Evolutionary conservation across 2,888 invertebrate species (phyloP), one percentile per base, ranked within the genome.

Genomic region (Volucella zonaria): DNA sequence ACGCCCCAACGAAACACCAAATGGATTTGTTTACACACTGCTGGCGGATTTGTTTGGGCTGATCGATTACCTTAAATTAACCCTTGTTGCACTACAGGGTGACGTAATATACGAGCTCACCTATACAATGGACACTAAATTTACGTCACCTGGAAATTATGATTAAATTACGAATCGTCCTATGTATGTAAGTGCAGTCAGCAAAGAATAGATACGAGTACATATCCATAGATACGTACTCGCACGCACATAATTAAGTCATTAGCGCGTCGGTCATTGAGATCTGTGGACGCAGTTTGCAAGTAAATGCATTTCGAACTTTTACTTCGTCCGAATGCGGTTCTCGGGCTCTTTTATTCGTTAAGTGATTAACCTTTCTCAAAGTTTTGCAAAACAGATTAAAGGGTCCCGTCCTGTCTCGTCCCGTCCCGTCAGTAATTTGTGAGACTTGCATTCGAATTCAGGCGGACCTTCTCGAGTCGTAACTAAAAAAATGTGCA

Each of bases 191-290:
- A 54, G 67, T 14, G 11, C 23, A 14, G 18, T 38, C 31, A n/a
- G 23, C 64, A 47, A n/a, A 10, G 18, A 15, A 23, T 47, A 15
- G 42, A 70, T n/a, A n/a, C n/a, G n/a, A n/a, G n/a, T 78, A 70
- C 75, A 31, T 31, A 6, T 3, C 0, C 4, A 2, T 70, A 70
- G 75, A 80, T 80, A 62, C 58, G 75, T 75, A 70, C 75, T 79
- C 67, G 52, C 75, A 66, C 67, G 83, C 80, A 83, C 75, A 80
- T 80, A 83, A 83, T 83, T 83, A 83, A 83, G 83, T 80, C 83
- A 83, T 83, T 83, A 83, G 80, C 71, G 80, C 75, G 70, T 68
- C 54, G 64, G 66, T 70, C 54, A 64, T 59, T 3, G 18, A 14
- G 23, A 11, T 8, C 15, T 14, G 3, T 14, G 47, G 43, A 18